phyloP scores from a whole-genome alignment of 1,140 invertebrate genomes.

The Chelonus insularis region DNA sequence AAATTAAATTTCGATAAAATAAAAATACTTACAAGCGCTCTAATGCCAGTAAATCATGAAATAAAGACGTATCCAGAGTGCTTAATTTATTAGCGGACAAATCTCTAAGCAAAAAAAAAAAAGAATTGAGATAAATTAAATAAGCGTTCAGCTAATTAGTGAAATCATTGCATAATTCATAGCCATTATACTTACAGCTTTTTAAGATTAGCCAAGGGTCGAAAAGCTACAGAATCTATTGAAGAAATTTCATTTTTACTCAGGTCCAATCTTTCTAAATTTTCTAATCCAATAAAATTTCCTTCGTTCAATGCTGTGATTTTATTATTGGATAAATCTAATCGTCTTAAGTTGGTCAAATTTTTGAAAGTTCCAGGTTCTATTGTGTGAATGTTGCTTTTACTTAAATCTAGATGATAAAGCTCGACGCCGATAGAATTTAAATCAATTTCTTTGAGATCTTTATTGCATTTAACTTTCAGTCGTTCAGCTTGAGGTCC shows the following conservation, averaged over 20 bases:
- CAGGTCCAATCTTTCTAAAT: slow-evolving; percentile 72
- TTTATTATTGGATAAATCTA: slow-evolving; percentile 71
- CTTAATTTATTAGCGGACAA: slow-evolving; percentile 71
- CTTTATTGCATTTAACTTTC: slow-evolving; percentile 47
- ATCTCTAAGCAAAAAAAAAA: slow-evolving; percentile 52
- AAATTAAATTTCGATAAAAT: slow-evolving; percentile 19
- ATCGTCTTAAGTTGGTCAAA: slow-evolving; percentile 68
- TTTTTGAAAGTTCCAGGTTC: slow-evolving; percentile 73
- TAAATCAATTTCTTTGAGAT: slow-evolving; percentile 49
- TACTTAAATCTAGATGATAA: slow-evolving; percentile 67
- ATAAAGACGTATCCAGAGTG: slow-evolving; percentile 67
- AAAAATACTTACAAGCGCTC: slow-evolving; percentile 70
- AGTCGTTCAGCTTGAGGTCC: slow-evolving; percentile 53
- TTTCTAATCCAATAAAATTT: slow-evolving; percentile 66
- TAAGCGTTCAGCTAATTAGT: slow-evolving; percentile 28
- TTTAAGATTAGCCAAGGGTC: slow-evolving; percentile 68
- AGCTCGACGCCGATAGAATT: slow-evolving; percentile 48
- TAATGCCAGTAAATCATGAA: slow-evolving; percentile 67
- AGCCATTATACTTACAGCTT: slow-evolving; percentile 58
- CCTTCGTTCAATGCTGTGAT: slow-evolving; percentile 67
- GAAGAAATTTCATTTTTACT: slow-evolving; percentile 76
- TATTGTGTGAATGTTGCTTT: slow-evolving; percentile 76
- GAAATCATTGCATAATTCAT: slow-evolving; percentile 3
- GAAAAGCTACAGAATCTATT: slow-evolving; percentile 75
- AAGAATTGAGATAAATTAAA: slow-evolving; percentile 33